Base-by-base conservation (phyloP, 2,113 vertebrate genomes). In the Psettodes erumei region DNA sequence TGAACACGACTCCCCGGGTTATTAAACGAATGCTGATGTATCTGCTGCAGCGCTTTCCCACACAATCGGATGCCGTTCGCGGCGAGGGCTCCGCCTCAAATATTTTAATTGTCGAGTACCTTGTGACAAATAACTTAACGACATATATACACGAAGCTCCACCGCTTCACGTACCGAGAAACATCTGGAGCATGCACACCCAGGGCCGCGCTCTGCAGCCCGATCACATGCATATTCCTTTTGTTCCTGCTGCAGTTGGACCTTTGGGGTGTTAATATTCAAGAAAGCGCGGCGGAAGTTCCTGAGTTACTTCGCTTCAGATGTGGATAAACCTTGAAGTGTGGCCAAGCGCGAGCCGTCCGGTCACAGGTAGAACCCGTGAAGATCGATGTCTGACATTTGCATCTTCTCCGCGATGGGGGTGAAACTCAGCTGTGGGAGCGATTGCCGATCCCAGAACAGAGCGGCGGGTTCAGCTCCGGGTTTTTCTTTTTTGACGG, bases 401-500 rank as follows among this genome's bases (percentile, higher is more conserved):
- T n/a, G n/a, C n/a, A n/a, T n/a, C n/a, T n/a, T n/a, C n/a, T n/a
- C n/a, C n/a, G n/a, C n/a, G n/a, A n/a, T n/a, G n/a, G n/a, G n/a
- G n/a, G n/a, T 0, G 35, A 66, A 35, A 43, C 56, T 59, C 40
- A 19, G 16, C 50, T 56, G 50, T 43, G 37, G 48, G 55, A 75
- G 56, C 56, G 65, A 64, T 10, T 25, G 28, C 10, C 37, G 25
- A 9, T 47, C 11, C 56, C 62, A 40, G 55, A 60, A n/a, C 69
- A 50, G 71, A 70, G 56, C 40, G 1, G 32, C 1, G 4, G 8
- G 60, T 69, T 37, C 16, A 7, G 45, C 75, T 54, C 50, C 19
- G 65, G 5, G n/a, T n/a, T n/a, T n/a, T n/a, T n/a, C n/a, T n/a
- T 35, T 28, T 62, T 43, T 73, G 67, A 81, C 77, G 48, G 77